A percentile compares a stretch with the other conserved stretches of the same genome.
Evolutionary conservation across 2,888 invertebrate species (phyloP).

Genomic region (Cryptocephalus moraei): DNA sequence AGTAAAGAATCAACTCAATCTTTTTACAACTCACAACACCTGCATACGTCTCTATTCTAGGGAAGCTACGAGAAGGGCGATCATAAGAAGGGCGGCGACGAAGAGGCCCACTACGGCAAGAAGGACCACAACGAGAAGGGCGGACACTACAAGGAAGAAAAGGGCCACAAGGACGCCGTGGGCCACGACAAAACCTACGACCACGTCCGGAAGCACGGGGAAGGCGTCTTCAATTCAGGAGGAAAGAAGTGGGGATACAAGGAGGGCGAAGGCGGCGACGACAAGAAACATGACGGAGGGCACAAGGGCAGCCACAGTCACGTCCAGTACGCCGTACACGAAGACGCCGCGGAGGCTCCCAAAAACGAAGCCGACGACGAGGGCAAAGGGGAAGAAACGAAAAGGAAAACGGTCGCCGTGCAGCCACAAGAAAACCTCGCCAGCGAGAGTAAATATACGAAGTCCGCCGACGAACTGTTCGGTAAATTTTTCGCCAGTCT

Average conservation of each 20-base stretch:
- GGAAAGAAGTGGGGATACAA: constrained; percentile 46
- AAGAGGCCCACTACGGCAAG: constrained; percentile 49
- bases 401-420: no score
- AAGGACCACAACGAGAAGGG: constrained; percentile 47
- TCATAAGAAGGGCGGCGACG: constrained; percentile 41
- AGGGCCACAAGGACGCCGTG: constrained; percentile 47
- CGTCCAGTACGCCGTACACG: not conserved
- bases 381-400: no score
- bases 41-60: constrained; percentile 27
- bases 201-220: constrained; percentile 38
- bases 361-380: not conserved
- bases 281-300: constrained; percentile 7
- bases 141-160: constrained; percentile 42
- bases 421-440: no score
- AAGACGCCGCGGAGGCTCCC: not conserved
- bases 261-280: constrained; percentile 16
- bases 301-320: not conserved
- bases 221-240: constrained; percentile 34
- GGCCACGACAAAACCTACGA: constrained; percentile 49
- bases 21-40: not conserved
- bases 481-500: no score
- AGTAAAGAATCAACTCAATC: constrained; percentile 18
- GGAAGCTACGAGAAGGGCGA: constrained; percentile 50
- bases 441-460: no score
- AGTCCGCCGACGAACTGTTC: no score